A percentile compares a stretch with the other conserved stretches of the same genome.
Evolutionary conservation across 2,113 vertebrate genomes (phyloP).

Genomic region (Trachemys scripta): DNA sequence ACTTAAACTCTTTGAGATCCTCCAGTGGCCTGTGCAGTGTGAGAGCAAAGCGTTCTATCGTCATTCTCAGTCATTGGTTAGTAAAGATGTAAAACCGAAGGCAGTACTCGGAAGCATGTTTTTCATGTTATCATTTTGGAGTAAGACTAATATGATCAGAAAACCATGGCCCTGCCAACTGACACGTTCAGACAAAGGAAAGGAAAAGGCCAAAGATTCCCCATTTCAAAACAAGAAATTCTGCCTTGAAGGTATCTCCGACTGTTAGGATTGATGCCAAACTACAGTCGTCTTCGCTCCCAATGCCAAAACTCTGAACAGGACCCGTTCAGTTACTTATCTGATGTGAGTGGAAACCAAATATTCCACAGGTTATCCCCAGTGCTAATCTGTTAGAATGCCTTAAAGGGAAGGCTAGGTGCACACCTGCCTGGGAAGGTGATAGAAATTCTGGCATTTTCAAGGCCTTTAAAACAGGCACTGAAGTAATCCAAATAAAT

Average conservation of each 20-base stretch:
- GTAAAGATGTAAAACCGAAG: background rate
- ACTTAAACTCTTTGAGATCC: background rate
- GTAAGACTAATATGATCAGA: background rate
- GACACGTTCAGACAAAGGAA: background rate
- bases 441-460: background rate
- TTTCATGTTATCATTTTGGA: background rate
- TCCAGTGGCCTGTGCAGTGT: rapidly evolving
- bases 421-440: slow-evolving; percentile 6
- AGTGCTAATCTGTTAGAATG: background rate
- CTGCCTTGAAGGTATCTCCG: slow-evolving; percentile 11
- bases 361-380: background rate
- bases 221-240: slow-evolving; percentile 10
- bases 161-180: background rate
- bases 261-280: background rate
- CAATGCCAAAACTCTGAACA: slow-evolving; percentile 16
- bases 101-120: rapidly evolving
- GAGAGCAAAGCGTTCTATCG: rapidly evolving
- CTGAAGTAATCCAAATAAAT: background rate
- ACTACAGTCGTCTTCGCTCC: background rate
- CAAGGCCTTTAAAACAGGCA: background rate
- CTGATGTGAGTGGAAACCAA: background rate
- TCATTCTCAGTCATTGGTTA: background rate
- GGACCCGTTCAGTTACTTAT: background rate
- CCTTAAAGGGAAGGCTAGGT: slow-evolving; percentile 8
- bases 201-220: slow-evolving; percentile 46